These are phyloP conservation scores for Spatulosminthurus flaviceps DNA, from an alignment of 2,888 invertebrate species.

Conservation along the genomic window DNA sequence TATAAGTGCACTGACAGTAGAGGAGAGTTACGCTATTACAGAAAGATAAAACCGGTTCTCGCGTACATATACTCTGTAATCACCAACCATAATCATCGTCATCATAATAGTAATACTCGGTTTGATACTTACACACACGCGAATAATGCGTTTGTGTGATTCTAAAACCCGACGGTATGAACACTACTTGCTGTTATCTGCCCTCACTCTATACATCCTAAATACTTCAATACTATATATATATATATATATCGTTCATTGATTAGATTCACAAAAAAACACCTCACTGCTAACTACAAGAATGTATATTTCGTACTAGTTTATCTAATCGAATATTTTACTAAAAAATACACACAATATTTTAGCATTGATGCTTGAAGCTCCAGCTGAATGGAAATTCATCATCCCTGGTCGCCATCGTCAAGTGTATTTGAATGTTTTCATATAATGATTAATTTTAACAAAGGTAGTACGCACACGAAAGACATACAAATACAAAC, in stretches of 20 bases:
- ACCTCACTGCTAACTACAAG: background rate
- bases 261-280: background rate
- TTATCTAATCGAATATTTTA: background rate
- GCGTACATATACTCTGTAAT: constrained; percentile 20
- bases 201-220: background rate
- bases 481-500: background rate
- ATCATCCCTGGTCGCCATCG: background rate
- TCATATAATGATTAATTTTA: background rate
- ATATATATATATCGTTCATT: background rate
- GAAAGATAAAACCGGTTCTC: constrained; percentile 29
- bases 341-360: background rate
- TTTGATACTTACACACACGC: constrained; percentile 12
- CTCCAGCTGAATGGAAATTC: background rate
- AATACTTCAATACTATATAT: background rate
- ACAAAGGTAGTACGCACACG: too few relatives aligned
- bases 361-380: background rate
- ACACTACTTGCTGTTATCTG: too few relatives aligned
- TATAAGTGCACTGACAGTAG: constrained; percentile 9
- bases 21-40: background rate
- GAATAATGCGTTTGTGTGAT: background rate
- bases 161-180: background rate
- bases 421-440: background rate
- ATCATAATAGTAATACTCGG: constrained; percentile 25
- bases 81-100: constrained; percentile 24
- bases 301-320: background rate